phyloP scores from a whole-genome alignment of 2,797 vertebrate genomes.

The Semaprochilodus insignis region DNA sequence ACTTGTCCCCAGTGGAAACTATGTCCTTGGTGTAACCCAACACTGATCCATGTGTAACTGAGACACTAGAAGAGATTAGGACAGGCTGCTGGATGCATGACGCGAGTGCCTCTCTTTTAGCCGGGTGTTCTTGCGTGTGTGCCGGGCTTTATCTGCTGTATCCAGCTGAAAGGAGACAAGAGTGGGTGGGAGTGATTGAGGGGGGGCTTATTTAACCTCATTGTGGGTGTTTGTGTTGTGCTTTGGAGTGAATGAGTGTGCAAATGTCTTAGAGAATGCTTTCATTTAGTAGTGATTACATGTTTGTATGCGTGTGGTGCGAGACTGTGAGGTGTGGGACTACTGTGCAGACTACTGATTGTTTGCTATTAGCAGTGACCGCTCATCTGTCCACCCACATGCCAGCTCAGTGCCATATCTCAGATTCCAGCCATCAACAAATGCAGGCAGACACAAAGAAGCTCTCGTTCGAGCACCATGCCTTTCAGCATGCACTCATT shows the following conservation, averaged over 20 bases:
- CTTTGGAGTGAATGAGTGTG: slow-evolving; percentile 25
- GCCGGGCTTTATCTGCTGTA: slow-evolving; percentile 52
- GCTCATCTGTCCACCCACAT: slow-evolving; percentile 53
- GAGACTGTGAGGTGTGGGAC: slow-evolving; percentile 32
- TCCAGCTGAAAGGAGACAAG: slow-evolving; percentile 2
- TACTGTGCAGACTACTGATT: slow-evolving; percentile 35
- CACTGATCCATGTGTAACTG: slow-evolving; percentile 43
- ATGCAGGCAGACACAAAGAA: slow-evolving; percentile 34
- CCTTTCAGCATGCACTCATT: slow-evolving; percentile 57
- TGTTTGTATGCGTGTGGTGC: slow-evolving; percentile 55
- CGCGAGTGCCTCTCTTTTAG: slow-evolving; percentile 41
- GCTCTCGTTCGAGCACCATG: slow-evolving; percentile 39
- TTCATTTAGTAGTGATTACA: slow-evolving; percentile 41
- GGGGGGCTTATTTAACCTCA: slow-evolving; percentile 3
- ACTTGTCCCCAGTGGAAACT: not conserved
- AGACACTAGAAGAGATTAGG: slow-evolving; percentile 53
- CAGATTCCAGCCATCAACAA: slow-evolving; percentile 41
- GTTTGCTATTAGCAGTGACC: slow-evolving; percentile 51
- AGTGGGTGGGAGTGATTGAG: slow-evolving; percentile 3
- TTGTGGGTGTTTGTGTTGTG: not conserved
- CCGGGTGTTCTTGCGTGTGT: slow-evolving; percentile 43
- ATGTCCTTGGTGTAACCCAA: slow-evolving; percentile 60
- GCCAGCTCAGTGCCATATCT: slow-evolving; percentile 53
- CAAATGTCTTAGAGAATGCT: slow-evolving; percentile 9
- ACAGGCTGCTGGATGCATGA: slow-evolving; percentile 43